Conservation (phyloP, 2,113 vertebrate species). For the Oreochromis spilurus region DNA sequence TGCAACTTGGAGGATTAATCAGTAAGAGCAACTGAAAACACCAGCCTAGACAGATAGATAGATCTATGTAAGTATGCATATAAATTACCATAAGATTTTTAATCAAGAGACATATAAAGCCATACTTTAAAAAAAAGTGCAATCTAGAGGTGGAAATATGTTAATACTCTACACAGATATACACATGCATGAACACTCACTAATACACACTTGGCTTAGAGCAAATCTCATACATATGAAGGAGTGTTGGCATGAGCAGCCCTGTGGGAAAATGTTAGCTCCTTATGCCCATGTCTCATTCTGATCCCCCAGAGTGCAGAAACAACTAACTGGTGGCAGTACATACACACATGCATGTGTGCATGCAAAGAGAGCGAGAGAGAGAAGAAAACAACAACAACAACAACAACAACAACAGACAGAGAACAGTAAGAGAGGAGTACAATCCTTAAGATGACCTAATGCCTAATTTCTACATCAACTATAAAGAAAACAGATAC, state of each 20-base stretch:
- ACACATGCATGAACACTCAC: neutral
- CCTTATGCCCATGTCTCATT: slow-evolving; percentile 14
- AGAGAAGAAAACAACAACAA: neutral
- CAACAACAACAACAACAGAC: neutral
- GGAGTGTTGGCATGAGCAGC: neutral
- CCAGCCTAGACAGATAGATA: neutral
- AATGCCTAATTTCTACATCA: slow-evolving; percentile 7
- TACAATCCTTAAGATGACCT: neutral
- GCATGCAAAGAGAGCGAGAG: neutral
- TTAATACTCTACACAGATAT: neutral
- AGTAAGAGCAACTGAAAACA: neutral
- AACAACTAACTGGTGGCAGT: neutral
- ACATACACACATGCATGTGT: neutral
- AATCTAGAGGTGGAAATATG: neutral
- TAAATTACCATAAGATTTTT: neutral
- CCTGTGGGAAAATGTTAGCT: slow-evolving; percentile 13
- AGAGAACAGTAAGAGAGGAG: neutral
- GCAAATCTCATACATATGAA: slow-evolving; percentile 26
- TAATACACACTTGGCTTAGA: neutral
- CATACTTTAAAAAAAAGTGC: neutral
- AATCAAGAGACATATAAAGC: neutral
- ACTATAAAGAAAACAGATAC: neutral
- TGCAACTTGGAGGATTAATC: neutral
- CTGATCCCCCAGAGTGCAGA: slow-evolving; percentile 7
- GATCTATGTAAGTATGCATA: neutral